Percentiles rank a stretch among this genome's conserved stretches.
Evolutionary conservation across 2,888 invertebrate genomes (phyloP).

Genomic region (Clepsis dumicolana): DNA sequence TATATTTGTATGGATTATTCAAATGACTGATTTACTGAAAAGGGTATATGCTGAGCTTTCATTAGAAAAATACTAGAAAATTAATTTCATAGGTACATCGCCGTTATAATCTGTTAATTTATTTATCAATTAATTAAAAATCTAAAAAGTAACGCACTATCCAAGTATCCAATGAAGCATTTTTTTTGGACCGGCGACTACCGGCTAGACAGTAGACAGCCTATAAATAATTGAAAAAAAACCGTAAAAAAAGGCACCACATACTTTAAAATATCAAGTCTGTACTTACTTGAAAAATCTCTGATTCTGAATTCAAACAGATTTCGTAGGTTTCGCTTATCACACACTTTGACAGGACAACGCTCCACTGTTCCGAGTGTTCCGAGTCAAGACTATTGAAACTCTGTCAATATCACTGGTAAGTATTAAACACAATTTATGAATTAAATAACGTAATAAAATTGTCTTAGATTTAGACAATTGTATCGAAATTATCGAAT

Average conservation of each 20-base stretch:
- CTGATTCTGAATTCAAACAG: constrained; percentile 30
- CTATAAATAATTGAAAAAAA: neutral
- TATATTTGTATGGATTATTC: too few relatives aligned
- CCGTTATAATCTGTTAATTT: too few relatives aligned
- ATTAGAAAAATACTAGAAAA: too few relatives aligned
- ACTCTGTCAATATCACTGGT: neutral
- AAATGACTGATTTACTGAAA: too few relatives aligned
- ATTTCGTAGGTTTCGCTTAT: neutral
- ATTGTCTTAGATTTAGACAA: neutral
- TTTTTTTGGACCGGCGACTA: too few relatives aligned
- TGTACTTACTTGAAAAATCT: constrained; percentile 31
- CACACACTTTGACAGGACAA: constrained; percentile 10
- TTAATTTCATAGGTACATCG: too few relatives aligned
- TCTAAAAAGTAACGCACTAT: neutral
- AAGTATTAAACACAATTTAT: constrained; percentile 3
- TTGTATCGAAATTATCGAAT: neutral
- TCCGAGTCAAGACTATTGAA: too few relatives aligned
- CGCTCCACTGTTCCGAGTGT: neutral
- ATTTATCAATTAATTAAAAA: too few relatives aligned
- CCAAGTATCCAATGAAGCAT: neutral
- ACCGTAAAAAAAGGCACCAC: neutral
- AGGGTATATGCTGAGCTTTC: too few relatives aligned
- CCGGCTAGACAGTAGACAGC: neutral
- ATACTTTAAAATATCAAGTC: neutral
- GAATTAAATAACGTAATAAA: neutral